Percentiles rank a stretch among this genome's conserved stretches.
Conservation (phyloP, 2,113 vertebrate species). For the Albula glossodonta region DNA sequence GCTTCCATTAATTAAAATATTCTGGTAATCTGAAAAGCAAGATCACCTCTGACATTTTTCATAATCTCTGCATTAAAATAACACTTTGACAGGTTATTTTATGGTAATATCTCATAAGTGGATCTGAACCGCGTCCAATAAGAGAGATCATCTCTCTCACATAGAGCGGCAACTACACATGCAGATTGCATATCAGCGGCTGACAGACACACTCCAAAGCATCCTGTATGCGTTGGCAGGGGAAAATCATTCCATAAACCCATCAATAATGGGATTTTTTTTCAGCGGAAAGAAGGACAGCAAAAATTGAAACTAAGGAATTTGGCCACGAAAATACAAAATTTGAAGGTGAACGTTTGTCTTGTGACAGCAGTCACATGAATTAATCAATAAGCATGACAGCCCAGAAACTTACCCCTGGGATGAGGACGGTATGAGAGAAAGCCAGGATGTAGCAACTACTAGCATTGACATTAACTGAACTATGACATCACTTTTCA, state of each 20-base stretch:
- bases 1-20: background rate
- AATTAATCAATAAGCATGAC: too few relatives aligned
- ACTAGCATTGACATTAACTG: too few relatives aligned
- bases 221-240: slow-evolving; percentile 51
- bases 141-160: slow-evolving; percentile 20
- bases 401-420: too few relatives aligned
- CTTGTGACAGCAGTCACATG: background rate
- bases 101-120: background rate
- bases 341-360: background rate
- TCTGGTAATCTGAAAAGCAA: background rate
- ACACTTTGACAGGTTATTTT: slow-evolving; percentile 14
- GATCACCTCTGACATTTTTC: background rate
- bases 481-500: too few relatives aligned
- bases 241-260: slow-evolving; percentile 32
- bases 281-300: background rate
- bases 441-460: background rate
- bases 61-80: slow-evolving; percentile 22
- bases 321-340: background rate
- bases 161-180: slow-evolving; percentile 22
- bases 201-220: slow-evolving; percentile 49
- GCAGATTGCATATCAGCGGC: slow-evolving; percentile 52
- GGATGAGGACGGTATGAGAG: background rate
- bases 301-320: background rate
- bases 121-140: background rate
- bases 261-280: slow-evolving; percentile 11